Conservation (phyloP, 2,888 invertebrate species). For the Eupithecia dodoneata region DNA sequence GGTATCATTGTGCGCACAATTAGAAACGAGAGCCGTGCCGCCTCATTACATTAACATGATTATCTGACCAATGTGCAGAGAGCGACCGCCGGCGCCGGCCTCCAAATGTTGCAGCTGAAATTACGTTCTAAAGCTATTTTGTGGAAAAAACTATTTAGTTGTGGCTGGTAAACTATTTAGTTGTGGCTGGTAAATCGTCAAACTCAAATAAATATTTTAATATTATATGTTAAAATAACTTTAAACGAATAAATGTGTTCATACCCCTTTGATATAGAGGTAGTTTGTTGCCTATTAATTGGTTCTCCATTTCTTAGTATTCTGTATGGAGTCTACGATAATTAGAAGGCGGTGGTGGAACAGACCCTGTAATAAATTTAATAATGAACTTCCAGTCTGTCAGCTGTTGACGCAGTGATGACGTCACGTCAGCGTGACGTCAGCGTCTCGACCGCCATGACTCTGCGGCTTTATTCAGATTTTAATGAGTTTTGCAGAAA, state of each 20-base stretch:
- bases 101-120: neutral
- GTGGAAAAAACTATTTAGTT: neutral
- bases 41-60: neutral
- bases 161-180: too few species aligned
- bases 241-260: neutral
- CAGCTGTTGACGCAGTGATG: neutral
- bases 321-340: neutral
- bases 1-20: neutral
- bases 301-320: neutral
- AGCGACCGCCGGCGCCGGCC: neutral
- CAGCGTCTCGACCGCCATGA: slow-evolving; percentile 35
- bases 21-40: neutral
- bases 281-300: neutral
- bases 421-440: slow-evolving; percentile 31
- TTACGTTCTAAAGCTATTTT: neutral
- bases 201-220: neutral
- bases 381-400: slow-evolving; percentile 2
- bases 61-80: neutral
- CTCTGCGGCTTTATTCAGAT: slow-evolving; percentile 15
- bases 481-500: neutral
- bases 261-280: neutral
- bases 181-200: neutral
- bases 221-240: neutral
- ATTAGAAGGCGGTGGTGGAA: neutral
- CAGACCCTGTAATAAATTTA: neutral